Conservation (phyloP, 2,888 invertebrate genomes). For the Portevinia maculata region DNA sequence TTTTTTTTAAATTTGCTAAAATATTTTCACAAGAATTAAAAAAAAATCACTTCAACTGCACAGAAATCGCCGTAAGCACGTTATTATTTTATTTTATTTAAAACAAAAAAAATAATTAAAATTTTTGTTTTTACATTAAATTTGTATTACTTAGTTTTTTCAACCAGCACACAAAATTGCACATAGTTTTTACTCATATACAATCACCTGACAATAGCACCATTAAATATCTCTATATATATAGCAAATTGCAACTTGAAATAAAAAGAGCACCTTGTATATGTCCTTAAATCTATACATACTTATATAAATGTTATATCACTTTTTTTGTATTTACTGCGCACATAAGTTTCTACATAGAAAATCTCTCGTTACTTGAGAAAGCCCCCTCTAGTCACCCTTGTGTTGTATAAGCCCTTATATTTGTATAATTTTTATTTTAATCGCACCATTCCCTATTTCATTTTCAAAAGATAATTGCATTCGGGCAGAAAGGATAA, state of each 20-base stretch:
- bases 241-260: conserved; percentile 53
- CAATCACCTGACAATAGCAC: conserved; percentile 53
- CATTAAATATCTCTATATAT: conserved; percentile 32
- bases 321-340: conserved; percentile 7
- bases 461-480: conserved; percentile 47
- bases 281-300: conserved; percentile 36
- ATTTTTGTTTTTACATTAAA: neutral
- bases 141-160: conserved; percentile 25
- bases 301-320: conserved; percentile 2
- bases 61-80: conserved; percentile 27
- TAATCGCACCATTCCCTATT: conserved; percentile 44
- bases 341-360: conserved; percentile 32
- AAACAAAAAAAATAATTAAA: too few relatives aligned
- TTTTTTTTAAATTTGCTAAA: conserved; percentile 20
- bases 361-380: conserved; percentile 16
- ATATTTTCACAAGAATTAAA: conserved; percentile 10
- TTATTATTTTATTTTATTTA: conserved; percentile 5
- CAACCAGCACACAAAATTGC: conserved; percentile 61
- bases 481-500: conserved; percentile 56
- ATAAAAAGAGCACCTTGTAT: conserved; percentile 70
- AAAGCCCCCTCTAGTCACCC: neutral
- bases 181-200: conserved; percentile 47
- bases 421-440: conserved; percentile 22
- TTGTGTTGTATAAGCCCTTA: conserved; percentile 43
- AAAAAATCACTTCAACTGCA: conserved; percentile 18